Conservation (phyloP, 2,113 vertebrate species). For the Himantopus leucocephalus region DNA sequence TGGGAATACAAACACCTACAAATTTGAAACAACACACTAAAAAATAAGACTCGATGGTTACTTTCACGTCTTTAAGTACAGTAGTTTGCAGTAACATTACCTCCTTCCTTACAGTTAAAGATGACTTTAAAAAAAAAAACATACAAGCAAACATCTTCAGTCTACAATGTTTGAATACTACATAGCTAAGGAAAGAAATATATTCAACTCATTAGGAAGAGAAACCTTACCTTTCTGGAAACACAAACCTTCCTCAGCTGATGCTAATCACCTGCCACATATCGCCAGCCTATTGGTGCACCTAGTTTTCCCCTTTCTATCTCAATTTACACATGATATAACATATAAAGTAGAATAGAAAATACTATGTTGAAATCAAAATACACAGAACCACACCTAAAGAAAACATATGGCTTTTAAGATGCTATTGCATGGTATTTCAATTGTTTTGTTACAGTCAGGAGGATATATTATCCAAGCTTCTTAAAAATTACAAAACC, state of each 20-base stretch:
- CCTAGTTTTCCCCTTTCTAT: background rate
- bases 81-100: background rate
- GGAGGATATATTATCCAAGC: background rate
- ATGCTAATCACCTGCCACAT: background rate
- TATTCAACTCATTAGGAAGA: background rate
- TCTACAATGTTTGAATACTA: background rate
- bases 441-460: background rate
- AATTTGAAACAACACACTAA: background rate
- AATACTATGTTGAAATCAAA: background rate
- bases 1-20: background rate
- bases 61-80: background rate
- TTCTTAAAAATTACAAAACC: background rate
- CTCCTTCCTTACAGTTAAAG: background rate
- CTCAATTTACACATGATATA: background rate
- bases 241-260: background rate
- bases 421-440: background rate
- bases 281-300: background rate
- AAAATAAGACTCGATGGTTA: background rate
- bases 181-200: background rate
- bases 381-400: background rate
- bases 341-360: no score
- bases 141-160: background rate
- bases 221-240: constrained; percentile 14
- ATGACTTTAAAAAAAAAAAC: background rate
- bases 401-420: background rate